Evolutionary conservation across 2,113 vertebrate genomes (phyloP), one percentile per base, ranked within the genome.

Genomic region (Motacilla tschutschensis): DNA sequence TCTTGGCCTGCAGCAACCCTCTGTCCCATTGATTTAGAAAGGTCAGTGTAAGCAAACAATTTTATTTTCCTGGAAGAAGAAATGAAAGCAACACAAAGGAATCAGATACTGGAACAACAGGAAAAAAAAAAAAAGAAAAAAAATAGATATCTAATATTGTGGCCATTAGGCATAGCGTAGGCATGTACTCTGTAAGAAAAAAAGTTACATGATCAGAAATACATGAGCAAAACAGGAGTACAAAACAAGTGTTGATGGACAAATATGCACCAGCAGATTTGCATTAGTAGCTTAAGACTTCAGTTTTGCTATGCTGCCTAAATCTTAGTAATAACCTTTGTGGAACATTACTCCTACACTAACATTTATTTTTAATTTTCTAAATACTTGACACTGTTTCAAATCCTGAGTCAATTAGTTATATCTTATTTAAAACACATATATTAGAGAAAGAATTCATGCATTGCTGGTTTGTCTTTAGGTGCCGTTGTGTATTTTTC

Each of bases 311-410:
- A 1, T 73, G 43, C 24, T 80, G 54, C 73, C 70, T 83, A 35
- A 72, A 47, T 87, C 65, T 82, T 55, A 43, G 13, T 75, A 62
- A 71, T 78, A 62, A 43, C 17, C 64, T 83, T 72, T 86, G 55
- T 84, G 51, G 17, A 91, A 44, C 73, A 54, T 44, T 82, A 62
- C 81, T 91, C 75, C 81, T 75, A 84, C 47, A 31, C 14, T 51
- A 76, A 28, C 31, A 43, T 89, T 80, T 71, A 60, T 88, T 87
- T 85, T 64, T 54, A n/a, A 36, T 72, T 84, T 93, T 82, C 51
- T 70, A 79, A 76, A 65, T 88, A 50, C 24, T 72, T 31, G 40
- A 33, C 40, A 54, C 14, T 18, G 28, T 41, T 83, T 85, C 8
- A 74, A 80, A 74, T 87, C 12, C 53, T 58, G 48, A 90, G 21